Percentiles rank a stretch among this genome's conserved stretches.
These are phyloP conservation scores for Hemicrepidius hirtus DNA, from an alignment of 2,888 invertebrate genomes.

Conservation along the genomic window DNA sequence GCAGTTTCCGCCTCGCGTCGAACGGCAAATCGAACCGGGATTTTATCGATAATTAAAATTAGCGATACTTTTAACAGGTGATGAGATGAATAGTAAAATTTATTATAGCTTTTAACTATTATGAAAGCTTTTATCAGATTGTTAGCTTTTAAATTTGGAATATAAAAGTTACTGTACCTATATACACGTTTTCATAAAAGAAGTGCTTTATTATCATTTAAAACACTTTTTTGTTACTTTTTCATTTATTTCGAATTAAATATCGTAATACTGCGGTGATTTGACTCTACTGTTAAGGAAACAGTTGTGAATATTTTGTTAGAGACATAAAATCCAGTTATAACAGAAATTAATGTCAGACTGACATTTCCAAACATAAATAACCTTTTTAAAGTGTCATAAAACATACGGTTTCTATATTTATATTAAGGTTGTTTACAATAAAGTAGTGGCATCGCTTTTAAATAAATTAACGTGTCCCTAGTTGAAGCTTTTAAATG, in stretches of 20 bases:
- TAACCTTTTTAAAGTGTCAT: constrained; percentile 41
- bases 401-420: constrained; percentile 19
- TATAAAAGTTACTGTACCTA: not conserved
- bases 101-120: not conserved
- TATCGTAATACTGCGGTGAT: not conserved
- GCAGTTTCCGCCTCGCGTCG: constrained; percentile 46
- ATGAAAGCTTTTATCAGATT: not conserved
- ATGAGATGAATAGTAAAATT: constrained; percentile 15
- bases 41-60: constrained; percentile 23
- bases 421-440: constrained; percentile 9
- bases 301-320: not conserved
- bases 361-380: constrained; percentile 34
- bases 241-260: not conserved
- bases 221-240: not conserved
- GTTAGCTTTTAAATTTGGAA: not conserved
- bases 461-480: constrained; percentile 8
- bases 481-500: constrained; percentile 5
- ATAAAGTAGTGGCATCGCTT: constrained; percentile 10
- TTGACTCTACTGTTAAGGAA: not conserved
- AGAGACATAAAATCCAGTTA: constrained; percentile 28
- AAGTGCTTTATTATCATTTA: too few relatives aligned
- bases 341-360: constrained; percentile 40
- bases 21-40: constrained; percentile 28
- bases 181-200: too few relatives aligned
- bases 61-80: not conserved